Evolutionary conservation across 2,888 invertebrate species (phyloP), one percentile per base, ranked within the genome.

Genomic region (Ectropis crepuscularia): DNA sequence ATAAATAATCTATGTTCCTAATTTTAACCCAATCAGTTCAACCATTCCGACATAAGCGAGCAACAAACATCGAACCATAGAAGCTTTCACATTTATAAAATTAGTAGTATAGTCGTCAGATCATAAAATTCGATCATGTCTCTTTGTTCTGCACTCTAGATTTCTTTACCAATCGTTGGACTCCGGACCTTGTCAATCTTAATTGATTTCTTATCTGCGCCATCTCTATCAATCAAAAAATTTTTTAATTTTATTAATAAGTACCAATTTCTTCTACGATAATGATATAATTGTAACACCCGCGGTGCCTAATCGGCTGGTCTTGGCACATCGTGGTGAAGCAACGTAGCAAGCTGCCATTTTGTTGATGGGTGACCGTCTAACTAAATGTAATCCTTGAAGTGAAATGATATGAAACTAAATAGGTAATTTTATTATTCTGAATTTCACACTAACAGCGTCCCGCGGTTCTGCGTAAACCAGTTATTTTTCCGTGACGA

Each of bases 191-290:
- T 50, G 60, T 63, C 58, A 47, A 63, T 65, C 53, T 36, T 63
- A 68, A 65, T 68, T 59, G 63, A 63, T 39, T 61, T 65, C 48
- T 61, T 63, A 68, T 63, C 65, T 53, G 45, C 43, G 57, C 60
- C 50, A 62, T 62, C 49, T 57, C n/a, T 45, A 45, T 36, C 43
- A 28, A 53, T 45, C 45, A n/a, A 28, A 28, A 1, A 28, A 28
- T 28, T 28, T n/a, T 28, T 28, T 37, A 42, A 53, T 53, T 45
- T 38, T 55, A 46, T 55, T 55, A 54, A 16, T 39, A 50, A 36
- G n/a, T 39, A 36, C 36, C 10, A 8, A 4, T 12, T 45, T 45
- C 12, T 45, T 12, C 7, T 28, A 28, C 16, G 11, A 11, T 11
- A 12, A 6, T 11, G 7, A 12, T 41, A 0, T 41, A 7, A 9